Evolutionary conservation across 2,888 invertebrate genomes (phyloP).

Genomic region (Octonoba sinensis): DNA sequence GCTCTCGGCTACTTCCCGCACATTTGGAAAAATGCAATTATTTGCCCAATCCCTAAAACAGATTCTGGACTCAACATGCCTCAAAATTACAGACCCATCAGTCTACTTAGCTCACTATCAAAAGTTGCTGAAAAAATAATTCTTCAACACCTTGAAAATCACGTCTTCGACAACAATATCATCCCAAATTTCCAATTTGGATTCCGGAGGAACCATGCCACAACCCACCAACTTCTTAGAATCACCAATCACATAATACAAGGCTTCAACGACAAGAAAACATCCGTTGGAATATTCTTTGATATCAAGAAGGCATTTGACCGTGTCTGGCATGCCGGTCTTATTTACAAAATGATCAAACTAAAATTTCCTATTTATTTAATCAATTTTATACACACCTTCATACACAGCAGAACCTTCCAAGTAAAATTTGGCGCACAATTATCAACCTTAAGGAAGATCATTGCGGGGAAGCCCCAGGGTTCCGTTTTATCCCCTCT

Average conservation of each 20-base stretch:
- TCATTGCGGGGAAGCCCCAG: no score
- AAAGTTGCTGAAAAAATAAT: neutral
- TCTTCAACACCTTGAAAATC: neutral
- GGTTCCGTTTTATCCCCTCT: no score
- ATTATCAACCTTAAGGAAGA: no score
- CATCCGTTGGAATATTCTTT: neutral
- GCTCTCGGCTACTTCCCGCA: neutral
- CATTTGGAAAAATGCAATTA: neutral
- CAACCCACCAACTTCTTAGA: neutral
- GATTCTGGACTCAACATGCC: neutral
- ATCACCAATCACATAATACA: neutral
- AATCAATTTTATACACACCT: neutral
- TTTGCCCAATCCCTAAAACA: neutral
- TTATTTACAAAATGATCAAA: neutral
- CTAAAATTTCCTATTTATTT: neutral
- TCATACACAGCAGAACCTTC: no score
- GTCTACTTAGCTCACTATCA: neutral
- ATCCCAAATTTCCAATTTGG: neutral
- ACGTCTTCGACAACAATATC: neutral
- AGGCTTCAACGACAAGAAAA: neutral
- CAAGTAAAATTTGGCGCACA: no score
- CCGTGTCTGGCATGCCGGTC: no score
- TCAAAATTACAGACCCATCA: neutral
- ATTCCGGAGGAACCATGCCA: neutral
- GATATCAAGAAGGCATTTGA: neutral